These are phyloP conservation scores for Zygogramma bicolorata DNA, from an alignment of 2,888 invertebrate species.

Conservation along the genomic window DNA sequence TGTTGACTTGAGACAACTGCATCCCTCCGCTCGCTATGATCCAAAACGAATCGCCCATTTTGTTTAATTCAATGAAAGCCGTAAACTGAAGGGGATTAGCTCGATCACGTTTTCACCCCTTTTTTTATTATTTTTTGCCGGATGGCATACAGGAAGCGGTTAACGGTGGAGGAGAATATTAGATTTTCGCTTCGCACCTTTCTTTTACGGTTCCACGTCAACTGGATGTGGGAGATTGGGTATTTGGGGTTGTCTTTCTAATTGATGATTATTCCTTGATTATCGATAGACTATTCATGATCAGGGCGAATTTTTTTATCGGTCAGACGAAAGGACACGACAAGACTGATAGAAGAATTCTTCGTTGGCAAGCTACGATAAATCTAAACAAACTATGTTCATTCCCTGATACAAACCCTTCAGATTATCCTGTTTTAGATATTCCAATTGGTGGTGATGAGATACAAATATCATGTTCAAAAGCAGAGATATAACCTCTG, in stretches of 20 bases:
- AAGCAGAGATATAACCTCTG: too few species aligned
- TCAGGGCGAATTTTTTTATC: background rate
- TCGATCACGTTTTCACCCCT: constrained; percentile 47
- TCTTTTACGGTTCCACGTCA: background rate
- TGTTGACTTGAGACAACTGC: constrained; percentile 58
- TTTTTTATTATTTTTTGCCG: constrained; percentile 31
- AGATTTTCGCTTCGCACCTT: constrained; percentile 8
- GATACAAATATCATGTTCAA: too few species aligned
- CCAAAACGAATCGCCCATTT: constrained; percentile 45
- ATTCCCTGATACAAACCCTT: too few species aligned
- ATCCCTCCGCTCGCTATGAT: constrained; percentile 36
- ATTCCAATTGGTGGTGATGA: too few species aligned
- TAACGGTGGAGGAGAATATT: background rate
- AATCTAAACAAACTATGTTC: too few species aligned
- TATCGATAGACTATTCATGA: background rate
- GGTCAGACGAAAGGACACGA: too few species aligned
- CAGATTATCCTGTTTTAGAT: too few species aligned
- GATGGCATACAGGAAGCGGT: constrained; percentile 24
- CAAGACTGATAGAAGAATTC: too few species aligned
- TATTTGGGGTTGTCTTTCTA: background rate
- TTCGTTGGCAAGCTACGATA: too few species aligned
- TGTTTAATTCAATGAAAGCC: constrained; percentile 43
- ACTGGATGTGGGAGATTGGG: background rate
- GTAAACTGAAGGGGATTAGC: constrained; percentile 51
- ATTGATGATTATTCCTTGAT: background rate